Evolutionary conservation across 1,140 invertebrate species (phyloP).

Genomic region (Acromyrmex charruanus): DNA sequence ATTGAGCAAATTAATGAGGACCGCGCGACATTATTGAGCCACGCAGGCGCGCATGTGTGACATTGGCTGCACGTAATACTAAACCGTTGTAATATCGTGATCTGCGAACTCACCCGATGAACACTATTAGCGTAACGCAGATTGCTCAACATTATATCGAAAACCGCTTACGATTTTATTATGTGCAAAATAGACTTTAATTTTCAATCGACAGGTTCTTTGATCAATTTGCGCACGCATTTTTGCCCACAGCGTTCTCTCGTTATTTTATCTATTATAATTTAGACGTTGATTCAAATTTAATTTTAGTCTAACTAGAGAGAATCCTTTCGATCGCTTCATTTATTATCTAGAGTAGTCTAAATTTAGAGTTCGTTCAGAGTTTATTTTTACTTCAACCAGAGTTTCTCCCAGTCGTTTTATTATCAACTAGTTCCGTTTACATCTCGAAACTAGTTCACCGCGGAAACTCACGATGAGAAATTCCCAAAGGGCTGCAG

Average conservation of each 20-base stretch:
- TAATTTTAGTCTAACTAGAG: neutral
- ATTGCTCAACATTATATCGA: slow-evolving; percentile 36
- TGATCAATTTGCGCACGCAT: neutral
- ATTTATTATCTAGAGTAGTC: neutral
- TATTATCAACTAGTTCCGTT: neutral
- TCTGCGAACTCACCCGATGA: neutral
- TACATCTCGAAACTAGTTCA: neutral
- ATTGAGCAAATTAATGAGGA: slow-evolving; percentile 64
- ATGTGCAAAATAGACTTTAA: neutral
- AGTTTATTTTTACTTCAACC: neutral
- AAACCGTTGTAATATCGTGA: slow-evolving; percentile 54
- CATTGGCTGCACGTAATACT: slow-evolving; percentile 32
- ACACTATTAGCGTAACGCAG: slow-evolving; percentile 19
- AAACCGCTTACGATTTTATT: slow-evolving; percentile 2
- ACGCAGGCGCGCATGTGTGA: slow-evolving; percentile 53
- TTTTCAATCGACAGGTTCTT: neutral
- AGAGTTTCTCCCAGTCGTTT: neutral
- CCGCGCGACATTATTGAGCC: slow-evolving; percentile 54
- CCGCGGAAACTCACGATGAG: neutral
- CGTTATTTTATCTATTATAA: neutral
- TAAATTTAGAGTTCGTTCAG: slow-evolving; percentile 3
- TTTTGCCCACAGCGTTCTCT: neutral
- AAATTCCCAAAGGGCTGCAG: neutral
- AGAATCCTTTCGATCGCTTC: neutral
- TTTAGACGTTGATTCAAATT: neutral